Conservation (phyloP, 2,888 invertebrate species). For the Zaprionus lineosus region DNA sequence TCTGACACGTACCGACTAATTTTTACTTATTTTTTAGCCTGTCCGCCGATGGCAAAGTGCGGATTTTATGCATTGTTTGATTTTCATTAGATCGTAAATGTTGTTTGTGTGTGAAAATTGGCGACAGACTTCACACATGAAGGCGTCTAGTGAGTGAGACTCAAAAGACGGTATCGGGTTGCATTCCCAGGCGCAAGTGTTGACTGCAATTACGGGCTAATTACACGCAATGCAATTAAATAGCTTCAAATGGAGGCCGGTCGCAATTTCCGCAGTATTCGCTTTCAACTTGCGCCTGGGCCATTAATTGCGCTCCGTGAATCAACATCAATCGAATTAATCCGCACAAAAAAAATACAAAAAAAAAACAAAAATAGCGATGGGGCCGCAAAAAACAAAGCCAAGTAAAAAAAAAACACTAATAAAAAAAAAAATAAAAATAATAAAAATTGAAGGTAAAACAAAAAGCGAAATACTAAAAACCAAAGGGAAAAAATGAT, state of each 20-base stretch:
- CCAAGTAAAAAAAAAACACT: not conserved
- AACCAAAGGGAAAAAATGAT: conserved; percentile 23
- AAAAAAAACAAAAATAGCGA: not conserved
- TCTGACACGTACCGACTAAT: not conserved
- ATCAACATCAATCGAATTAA: conserved; percentile 15
- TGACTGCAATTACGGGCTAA: conserved; percentile 59
- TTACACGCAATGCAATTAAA: conserved; percentile 59
- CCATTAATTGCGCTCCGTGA: conserved; percentile 12
- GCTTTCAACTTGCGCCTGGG: not conserved
- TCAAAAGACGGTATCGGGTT: conserved; percentile 15
- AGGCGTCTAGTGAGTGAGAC: conserved; percentile 3
- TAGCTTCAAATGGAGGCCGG: conserved; percentile 37
- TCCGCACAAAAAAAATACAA: not conserved
- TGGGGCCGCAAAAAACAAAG: too few species aligned
- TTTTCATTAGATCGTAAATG: not conserved
- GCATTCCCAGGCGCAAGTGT: conserved; percentile 37
- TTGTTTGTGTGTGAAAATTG: conserved; percentile 46
- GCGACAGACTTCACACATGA: conserved; percentile 45
- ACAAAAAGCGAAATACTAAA: too few species aligned
- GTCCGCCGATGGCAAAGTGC: not conserved
- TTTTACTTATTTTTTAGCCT: not conserved
- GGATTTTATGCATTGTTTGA: not conserved
- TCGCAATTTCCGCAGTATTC: conserved; percentile 29
- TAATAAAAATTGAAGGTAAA: too few species aligned
- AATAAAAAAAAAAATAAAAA: too few species aligned